A percentile compares a stretch with the other conserved stretches of the same genome.
These are phyloP conservation scores for Thysanoteuthis rhombus DNA, from an alignment of 2,888 invertebrate species.

Conservation along the genomic window DNA sequence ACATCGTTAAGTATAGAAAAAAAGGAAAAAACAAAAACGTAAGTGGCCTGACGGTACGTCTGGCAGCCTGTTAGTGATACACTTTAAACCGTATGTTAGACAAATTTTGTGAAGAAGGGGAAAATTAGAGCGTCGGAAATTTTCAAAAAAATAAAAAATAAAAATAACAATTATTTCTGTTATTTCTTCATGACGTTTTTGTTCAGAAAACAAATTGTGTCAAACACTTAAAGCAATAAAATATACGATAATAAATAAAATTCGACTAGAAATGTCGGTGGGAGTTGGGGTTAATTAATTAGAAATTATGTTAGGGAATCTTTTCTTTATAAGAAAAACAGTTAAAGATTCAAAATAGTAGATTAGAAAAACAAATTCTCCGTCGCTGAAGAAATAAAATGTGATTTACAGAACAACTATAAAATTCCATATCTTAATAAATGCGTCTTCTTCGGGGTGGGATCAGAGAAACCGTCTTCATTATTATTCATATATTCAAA, in stretches of 20 bases:
- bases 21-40: neutral
- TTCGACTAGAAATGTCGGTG: too few relatives aligned
- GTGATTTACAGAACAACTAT: too few relatives aligned
- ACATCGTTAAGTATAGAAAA: neutral
- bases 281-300: neutral
- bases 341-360: too few relatives aligned
- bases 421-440: neutral
- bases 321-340: too few relatives aligned
- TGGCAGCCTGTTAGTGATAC: neutral
- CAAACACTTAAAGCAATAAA: neutral
- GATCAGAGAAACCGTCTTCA: neutral
- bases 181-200: neutral
- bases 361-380: too few relatives aligned
- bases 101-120: neutral
- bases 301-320: too few relatives aligned
- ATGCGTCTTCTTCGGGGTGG: neutral
- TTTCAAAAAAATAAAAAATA: neutral
- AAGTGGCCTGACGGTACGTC: neutral
- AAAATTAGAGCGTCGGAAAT: neutral
- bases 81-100: neutral
- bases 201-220: neutral
- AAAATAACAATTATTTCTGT: neutral
- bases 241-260: neutral
- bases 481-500: neutral
- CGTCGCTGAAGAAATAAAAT: too few relatives aligned